A percentile compares a stretch with the other conserved stretches of the same genome.
These are phyloP conservation scores for Clarias magur DNA, from an alignment of 2,113 vertebrate species.

Conservation along the genomic window DNA sequence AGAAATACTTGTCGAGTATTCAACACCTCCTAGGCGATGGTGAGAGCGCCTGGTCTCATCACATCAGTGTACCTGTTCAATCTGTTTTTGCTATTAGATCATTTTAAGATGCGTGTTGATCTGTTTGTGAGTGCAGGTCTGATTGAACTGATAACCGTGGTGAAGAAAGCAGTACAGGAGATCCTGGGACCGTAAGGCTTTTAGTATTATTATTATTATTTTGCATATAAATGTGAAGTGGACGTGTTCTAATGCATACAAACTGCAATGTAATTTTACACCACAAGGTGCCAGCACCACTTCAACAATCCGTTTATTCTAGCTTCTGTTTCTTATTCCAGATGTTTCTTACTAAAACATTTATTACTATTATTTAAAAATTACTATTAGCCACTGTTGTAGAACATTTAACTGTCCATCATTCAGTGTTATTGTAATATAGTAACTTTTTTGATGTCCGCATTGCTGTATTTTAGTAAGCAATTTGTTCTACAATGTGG, in stretches of 20 bases:
- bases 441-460: not conserved
- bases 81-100: not conserved
- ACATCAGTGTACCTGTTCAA: not conserved
- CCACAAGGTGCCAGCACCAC: not conserved
- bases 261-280: not conserved
- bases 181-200: constrained; percentile 84
- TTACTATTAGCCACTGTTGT: not conserved
- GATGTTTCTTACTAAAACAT: not conserved
- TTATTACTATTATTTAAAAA: not conserved
- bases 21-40: constrained; percentile 96
- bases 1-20: constrained; percentile 97
- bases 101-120: not conserved
- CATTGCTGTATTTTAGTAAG: not conserved
- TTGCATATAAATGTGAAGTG: not conserved
- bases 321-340: not conserved
- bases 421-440: not conserved
- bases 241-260: not conserved
- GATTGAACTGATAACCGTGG: constrained; percentile 84
- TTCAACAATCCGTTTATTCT: no score
- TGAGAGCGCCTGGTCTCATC: constrained; percentile 60
- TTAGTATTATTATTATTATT: not conserved
- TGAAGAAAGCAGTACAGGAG: constrained; percentile 89
- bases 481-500: not conserved
- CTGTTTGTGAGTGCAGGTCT: constrained; percentile 75
- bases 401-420: not conserved